These are phyloP conservation scores for Lasiommata megera DNA, from an alignment of 2,888 invertebrate genomes.

Conservation along the genomic window DNA sequence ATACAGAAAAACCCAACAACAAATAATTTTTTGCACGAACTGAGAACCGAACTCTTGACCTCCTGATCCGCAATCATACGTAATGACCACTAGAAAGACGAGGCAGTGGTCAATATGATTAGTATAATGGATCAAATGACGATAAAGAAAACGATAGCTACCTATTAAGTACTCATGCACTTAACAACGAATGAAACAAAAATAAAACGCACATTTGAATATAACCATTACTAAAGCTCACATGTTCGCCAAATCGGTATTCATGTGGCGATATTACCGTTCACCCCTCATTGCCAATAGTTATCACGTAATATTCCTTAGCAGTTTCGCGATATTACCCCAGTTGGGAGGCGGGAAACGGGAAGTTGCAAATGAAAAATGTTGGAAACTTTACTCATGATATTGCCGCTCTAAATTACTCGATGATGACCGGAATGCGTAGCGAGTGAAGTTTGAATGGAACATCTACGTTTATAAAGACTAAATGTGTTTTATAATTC, in stretches of 20 bases:
- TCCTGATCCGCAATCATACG: too few relatives aligned
- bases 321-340: conserved; percentile 45
- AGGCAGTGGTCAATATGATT: too few relatives aligned
- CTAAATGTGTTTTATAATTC: not conserved
- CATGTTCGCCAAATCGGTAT: not conserved
- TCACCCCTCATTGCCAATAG: conserved; percentile 29
- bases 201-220: not conserved
- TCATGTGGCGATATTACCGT: not conserved
- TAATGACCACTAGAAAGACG: too few relatives aligned
- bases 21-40: too few relatives aligned
- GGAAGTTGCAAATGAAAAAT: conserved; percentile 60
- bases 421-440: not conserved
- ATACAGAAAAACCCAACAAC: too few relatives aligned
- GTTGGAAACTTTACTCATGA: conserved; percentile 34
- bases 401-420: conserved; percentile 1
- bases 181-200: too few relatives aligned
- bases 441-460: not conserved
- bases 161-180: too few relatives aligned
- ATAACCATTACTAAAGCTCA: not conserved
- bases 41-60: too few relatives aligned
- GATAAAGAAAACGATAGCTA: too few relatives aligned
- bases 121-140: too few relatives aligned
- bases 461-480: not conserved
- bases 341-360: conserved; percentile 34
- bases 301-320: conserved; percentile 44